Conservation (phyloP, 2,888 invertebrate genomes). For the Oasisia sp. region DNA sequence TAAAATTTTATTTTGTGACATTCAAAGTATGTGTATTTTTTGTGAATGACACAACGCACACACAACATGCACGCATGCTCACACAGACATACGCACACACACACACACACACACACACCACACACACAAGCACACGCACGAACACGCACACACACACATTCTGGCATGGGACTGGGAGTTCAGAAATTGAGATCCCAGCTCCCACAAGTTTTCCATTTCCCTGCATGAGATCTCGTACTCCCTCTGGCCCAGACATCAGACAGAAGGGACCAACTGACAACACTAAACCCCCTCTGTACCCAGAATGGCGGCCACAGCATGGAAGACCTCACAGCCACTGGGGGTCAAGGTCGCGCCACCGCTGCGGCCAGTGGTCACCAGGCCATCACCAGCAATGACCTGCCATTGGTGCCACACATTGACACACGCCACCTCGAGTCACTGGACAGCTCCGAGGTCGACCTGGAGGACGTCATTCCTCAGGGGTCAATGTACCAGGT, state of each 20-base stretch:
- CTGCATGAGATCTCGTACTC: too few relatives aligned
- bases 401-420: neutral
- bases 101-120: too few relatives aligned
- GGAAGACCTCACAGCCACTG: neutral
- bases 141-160: too few relatives aligned
- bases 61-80: neutral
- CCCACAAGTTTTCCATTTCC: too few relatives aligned
- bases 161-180: too few relatives aligned
- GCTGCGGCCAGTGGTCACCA: neutral
- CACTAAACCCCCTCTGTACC: neutral
- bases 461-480: conserved; percentile 39
- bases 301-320: neutral
- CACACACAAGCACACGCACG: neutral
- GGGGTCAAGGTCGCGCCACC: neutral
- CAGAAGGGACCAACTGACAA: neutral
- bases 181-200: too few relatives aligned
- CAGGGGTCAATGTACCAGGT: neutral
- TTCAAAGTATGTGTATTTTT: too few relatives aligned
- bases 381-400: neutral
- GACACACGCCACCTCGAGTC: conserved; percentile 22
- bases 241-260: too few relatives aligned
- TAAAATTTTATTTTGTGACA: too few relatives aligned
- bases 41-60: neutral
- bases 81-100: neutral
- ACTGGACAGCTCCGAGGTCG: conserved; percentile 37